Evolutionary conservation across 1,140 invertebrate genomes (phyloP).

Genomic region (Leptopilina clavipes): DNA sequence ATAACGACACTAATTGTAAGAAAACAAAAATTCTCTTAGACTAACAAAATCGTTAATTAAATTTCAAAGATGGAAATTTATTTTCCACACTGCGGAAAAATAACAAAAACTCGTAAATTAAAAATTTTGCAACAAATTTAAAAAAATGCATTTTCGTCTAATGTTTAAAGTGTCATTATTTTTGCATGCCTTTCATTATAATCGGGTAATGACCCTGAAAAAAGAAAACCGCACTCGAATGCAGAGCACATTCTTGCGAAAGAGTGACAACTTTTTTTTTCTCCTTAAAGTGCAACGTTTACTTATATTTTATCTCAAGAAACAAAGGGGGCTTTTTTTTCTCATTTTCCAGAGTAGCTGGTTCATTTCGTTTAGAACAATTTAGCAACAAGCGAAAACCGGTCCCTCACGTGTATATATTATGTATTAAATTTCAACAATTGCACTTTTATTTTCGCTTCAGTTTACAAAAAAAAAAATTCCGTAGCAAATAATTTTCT

Average conservation of each 20-base stretch:
- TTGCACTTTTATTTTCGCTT: not conserved
- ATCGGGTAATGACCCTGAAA: not conserved
- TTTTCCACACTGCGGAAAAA: too few relatives aligned
- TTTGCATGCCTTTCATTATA: not conserved
- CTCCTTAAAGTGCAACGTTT: not conserved
- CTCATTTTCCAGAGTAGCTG: not conserved
- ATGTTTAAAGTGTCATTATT: not conserved
- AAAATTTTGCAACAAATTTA: too few relatives aligned
- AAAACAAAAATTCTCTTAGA: not conserved
- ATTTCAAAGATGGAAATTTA: too few relatives aligned
- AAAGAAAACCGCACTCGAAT: not conserved
- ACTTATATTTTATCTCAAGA: not conserved
- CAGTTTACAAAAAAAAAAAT: not conserved
- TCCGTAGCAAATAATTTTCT: constrained; percentile 1
- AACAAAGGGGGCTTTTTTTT: not conserved
- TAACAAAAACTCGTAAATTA: too few relatives aligned
- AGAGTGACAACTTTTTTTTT: constrained; percentile 8
- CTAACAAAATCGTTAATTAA: too few relatives aligned
- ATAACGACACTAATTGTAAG: not conserved
- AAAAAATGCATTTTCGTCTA: not conserved
- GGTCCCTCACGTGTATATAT: not conserved
- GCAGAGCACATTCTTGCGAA: not conserved
- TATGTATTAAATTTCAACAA: not conserved
- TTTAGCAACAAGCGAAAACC: not conserved
- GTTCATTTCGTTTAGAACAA: not conserved